Base-by-base conservation (phyloP, 92 coral and sea anemone genomes). In the Porites rus region DNA sequence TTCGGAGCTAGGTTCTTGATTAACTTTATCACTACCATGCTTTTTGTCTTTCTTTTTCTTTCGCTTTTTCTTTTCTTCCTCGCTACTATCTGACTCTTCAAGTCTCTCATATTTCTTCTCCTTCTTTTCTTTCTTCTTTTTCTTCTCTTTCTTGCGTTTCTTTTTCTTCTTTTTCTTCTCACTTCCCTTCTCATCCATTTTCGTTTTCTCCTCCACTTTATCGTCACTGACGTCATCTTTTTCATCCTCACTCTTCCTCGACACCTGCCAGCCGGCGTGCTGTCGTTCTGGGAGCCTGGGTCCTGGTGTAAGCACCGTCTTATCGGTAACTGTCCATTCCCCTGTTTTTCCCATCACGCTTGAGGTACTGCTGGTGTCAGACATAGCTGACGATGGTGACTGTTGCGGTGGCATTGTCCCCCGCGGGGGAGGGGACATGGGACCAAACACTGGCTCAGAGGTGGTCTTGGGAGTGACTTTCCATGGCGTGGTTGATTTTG, bases 271-370 rank as follows among this genome's bases (percentile, higher is more conserved):
- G 7, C 99, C 99, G 4, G 98, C 98, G 73, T 97, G 98, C 83
- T 97, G 99, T 54, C 99, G 91, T 65, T 95, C 99, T 20, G 99
- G 99, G 72, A 97, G 95, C 86, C 77, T 95, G 80, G 98, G 98
- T 12, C 96, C 92, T 38, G 90, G 88, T 17, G 93, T 93, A 16
- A 90, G 84, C 1, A 76, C 75, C 17, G 77, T 72, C 87, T 96
- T 92, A 72, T 95, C 98, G 62, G 65, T 80, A 5, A 97, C 96
- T 18, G 90, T 85, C 99, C 99, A 97, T 51, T 97, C 99, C 1
- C 99, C 99, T 10, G 98, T 93, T 72, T 95, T 96, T 18, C 95
- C 96, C 81, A 93, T 75, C 28, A 95, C 25, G 87, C 99, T 97
- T 18, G 98, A 96, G 24, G 91, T 65, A 17, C 93, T 72, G 72